Base-by-base conservation (phyloP, 2,888 invertebrate species). In the Pocota personata region DNA sequence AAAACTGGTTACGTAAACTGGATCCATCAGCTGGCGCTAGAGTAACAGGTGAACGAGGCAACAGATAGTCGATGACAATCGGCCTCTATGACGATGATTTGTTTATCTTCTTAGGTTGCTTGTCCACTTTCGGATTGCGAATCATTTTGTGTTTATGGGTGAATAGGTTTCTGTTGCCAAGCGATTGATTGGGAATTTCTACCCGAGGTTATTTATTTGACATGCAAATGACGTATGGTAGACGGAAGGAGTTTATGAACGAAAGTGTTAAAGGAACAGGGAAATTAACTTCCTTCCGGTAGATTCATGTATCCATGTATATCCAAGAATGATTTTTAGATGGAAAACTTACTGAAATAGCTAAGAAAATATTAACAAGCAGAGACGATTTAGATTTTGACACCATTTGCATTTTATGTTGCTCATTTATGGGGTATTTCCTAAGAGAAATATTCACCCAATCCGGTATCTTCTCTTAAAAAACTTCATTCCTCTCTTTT, bases 1-100 rank as follows among this genome's bases (percentile, higher is more conserved):
- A 19, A 30, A 82, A 82, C 69, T 37, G 69, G 76, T 82, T 50
- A 76, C 71, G 35, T 71, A 76, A 77, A 32, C 21, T 35, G 7
- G 16, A 10, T 27, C 50, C 46, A 78, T 57, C 82, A 82, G 71
- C 71, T 76, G 62, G 35, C 43, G 40, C 60, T 43, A 1, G 27
- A 24, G 48, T 57, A 71, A 66, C 82, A 78, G 58, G 78, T 82
- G 78, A 37, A 16, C 30, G 37, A 37, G 57, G 64, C 62, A 71
- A 82, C 69, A 82, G 57, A 48, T 82, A 32, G 76, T 64, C 21
- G 52, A 19, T 40, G 32, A 24, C 46, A 37, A 30, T n/a, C 3
- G 16, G 27, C 16, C 37, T 2, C 52, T 8, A 12, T 3, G 35
- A n/a, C 14, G 21, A 37, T 35, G 46, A 10, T 46, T 32, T 35